These are phyloP conservation scores for Catostylus mosaicus DNA, from an alignment of 30 jellyfish, hydroid and myxozoan genomes.

Conservation along the genomic window DNA sequence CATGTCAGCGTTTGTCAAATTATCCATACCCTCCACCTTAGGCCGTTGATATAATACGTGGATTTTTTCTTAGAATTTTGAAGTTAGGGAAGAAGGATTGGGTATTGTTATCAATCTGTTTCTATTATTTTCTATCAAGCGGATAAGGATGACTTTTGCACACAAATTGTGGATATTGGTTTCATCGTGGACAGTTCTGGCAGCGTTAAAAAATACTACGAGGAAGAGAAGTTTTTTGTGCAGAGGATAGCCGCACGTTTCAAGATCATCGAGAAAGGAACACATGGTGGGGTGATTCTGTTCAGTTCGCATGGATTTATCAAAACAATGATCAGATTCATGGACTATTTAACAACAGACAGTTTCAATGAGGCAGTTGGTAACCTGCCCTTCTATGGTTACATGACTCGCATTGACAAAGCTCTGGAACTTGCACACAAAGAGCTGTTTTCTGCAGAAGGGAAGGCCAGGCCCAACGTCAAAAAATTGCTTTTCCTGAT, in stretches of 20 bases:
- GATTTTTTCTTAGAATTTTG: no score
- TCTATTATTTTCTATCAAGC: slow-evolving; percentile 13
- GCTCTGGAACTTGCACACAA: slow-evolving; percentile 59
- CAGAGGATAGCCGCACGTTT: slow-evolving; percentile 45
- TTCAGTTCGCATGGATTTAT: slow-evolving; percentile 65
- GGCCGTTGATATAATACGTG: no score
- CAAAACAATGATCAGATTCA: slow-evolving; percentile 30
- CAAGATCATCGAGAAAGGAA: slow-evolving; percentile 40
- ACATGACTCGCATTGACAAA: slow-evolving; percentile 64
- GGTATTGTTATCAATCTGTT: no score
- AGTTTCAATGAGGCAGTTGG: slow-evolving; percentile 59
- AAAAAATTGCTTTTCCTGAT: slow-evolving; percentile 55
- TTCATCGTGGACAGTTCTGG: slow-evolving; percentile 69
- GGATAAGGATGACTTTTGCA: slow-evolving; percentile 22
- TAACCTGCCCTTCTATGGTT: slow-evolving; percentile 60
- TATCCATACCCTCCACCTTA: no score
- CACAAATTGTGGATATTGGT: slow-evolving; percentile 59
- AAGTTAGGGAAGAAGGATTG: no score
- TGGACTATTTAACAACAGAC: not conserved
- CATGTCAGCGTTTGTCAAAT: no score
- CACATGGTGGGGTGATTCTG: slow-evolving; percentile 70
- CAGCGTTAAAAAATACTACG: slow-evolving; percentile 52
- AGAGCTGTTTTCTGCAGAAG: slow-evolving; percentile 28
- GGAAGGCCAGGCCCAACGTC: slow-evolving; percentile 45
- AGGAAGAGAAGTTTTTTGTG: slow-evolving; percentile 44